A percentile compares a stretch with the other conserved stretches of the same genome.
These are phyloP conservation scores for Conomelus anceps DNA, from an alignment of 2,888 invertebrate species.

Conservation along the genomic window DNA sequence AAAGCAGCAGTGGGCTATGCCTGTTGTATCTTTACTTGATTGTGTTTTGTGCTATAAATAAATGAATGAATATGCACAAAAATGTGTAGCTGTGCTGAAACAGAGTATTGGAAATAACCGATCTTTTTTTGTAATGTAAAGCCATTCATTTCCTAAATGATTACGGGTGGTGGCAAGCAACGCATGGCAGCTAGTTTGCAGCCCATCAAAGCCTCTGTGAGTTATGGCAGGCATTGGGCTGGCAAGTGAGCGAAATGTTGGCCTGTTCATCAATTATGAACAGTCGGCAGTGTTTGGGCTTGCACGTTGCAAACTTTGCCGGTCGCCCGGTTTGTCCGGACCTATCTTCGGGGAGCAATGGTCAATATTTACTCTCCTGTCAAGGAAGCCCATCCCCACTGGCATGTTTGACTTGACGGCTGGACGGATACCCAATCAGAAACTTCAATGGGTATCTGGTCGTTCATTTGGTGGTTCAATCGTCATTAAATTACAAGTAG, in stretches of 20 bases:
- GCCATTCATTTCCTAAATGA: not conserved
- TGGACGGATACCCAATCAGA: not conserved
- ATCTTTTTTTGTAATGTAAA: not conserved
- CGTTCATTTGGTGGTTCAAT: not conserved
- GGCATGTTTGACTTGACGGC: not conserved
- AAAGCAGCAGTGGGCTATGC: too few species aligned
- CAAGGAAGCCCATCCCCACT: not conserved
- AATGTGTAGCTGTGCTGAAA: not conserved
- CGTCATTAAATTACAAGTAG: not conserved
- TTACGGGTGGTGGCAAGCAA: not conserved
- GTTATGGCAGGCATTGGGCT: not conserved
- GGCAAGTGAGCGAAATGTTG: not conserved
- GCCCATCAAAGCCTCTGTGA: not conserved
- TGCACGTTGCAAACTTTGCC: not conserved
- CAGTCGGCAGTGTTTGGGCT: not conserved
- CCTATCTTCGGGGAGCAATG: not conserved
- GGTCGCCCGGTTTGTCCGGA: not conserved
- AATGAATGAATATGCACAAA: too few species aligned
- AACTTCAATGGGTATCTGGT: not conserved
- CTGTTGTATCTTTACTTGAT: too few species aligned
- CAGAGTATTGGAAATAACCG: not conserved
- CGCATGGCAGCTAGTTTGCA: not conserved
- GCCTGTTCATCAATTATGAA: not conserved
- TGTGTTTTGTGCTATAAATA: too few species aligned
- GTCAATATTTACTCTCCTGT: not conserved